A percentile compares a stretch with the other conserved stretches of the same genome.
phyloP scores from a whole-genome alignment of 2,113 vertebrate genomes.

The Pseudorectes ferrugineus region DNA sequence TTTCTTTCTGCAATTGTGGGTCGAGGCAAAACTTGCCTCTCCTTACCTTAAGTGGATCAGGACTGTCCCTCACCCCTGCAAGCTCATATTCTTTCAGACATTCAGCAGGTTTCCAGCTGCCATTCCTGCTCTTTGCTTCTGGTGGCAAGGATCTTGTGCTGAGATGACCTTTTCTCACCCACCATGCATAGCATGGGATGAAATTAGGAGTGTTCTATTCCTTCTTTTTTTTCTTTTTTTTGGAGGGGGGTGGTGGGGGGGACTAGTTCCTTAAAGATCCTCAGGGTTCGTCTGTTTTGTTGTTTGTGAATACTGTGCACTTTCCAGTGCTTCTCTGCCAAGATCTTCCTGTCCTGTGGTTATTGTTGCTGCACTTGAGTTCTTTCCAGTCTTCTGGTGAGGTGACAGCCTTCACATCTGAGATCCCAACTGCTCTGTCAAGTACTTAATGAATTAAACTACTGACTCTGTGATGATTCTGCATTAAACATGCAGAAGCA shows the following conservation, averaged over 20 bases:
- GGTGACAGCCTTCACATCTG: not conserved
- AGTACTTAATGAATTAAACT: not conserved
- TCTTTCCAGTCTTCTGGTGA: not conserved
- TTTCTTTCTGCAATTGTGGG: not conserved
- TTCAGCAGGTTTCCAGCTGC: not conserved
- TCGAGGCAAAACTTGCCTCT: not conserved
- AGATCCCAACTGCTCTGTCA: not conserved
- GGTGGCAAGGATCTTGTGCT: not conserved
- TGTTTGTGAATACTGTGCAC: not conserved
- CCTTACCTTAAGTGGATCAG: not conserved
- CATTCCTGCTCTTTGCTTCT: not conserved
- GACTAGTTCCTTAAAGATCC: not conserved
- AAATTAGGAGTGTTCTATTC: not conserved
- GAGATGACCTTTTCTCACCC: not conserved
- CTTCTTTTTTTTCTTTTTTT: not conserved
- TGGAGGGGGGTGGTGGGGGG: no score
- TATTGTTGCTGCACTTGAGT: not conserved
- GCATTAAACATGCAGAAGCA: not conserved
- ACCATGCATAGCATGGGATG: not conserved
- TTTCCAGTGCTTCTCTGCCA: not conserved
- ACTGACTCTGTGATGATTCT: not conserved
- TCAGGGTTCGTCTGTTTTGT: rapidly evolving
- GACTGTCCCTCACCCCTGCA: not conserved
- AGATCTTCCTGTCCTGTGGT: not conserved
- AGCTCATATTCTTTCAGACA: not conserved